Evolutionary conservation across 2,797 vertebrate species (phyloP), one percentile per base, ranked within the genome.

Genomic region (Gallinago nigripennis): DNA sequence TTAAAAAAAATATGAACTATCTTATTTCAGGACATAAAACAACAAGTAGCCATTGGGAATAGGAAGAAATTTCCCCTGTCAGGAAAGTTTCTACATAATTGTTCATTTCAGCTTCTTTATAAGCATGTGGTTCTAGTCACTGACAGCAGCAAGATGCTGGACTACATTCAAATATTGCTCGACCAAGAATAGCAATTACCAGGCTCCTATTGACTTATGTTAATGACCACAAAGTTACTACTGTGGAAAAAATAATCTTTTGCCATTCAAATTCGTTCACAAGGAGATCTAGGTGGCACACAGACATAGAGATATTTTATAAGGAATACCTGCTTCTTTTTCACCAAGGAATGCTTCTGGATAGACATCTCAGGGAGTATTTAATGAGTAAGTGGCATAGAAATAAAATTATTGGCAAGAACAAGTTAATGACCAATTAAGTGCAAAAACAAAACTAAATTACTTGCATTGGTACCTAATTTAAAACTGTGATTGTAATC

Each of bases 391-490:
- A 97, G 30, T 82, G 92, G 65, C 95, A 93, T 51, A 73, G 94
- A 97, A 97, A 95, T 92, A 94, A 92, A 97, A 97, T 95, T 96
- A 95, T 96, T 97, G 96, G 88, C 95, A 92, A 88, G 94, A 96
- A 94, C 93, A 96, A 92, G 73, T 94, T 96, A 98, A 97, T 95
- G 91, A 97, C 92, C 83, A 97, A 97, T 97, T 97, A 97, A 96
- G 71, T 94, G 94, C 88, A 95, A 95, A 97, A 92, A 79, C 95
- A 97, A 95, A 96, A 97, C 94, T 93, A 95, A 94, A 94, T 95
- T 83, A 79, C 91, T 96, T 97, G 85, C 69, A 83, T 89, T 97
- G 87, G 88, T 96, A 90, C 90, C 94, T 94, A 97, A 96, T 97
- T 97, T 97, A 97, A 97, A 96, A 95, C 82, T 96, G 78, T 95